Base-by-base conservation (phyloP, 2,888 invertebrate species). In the Eupithecia insigniata region DNA sequence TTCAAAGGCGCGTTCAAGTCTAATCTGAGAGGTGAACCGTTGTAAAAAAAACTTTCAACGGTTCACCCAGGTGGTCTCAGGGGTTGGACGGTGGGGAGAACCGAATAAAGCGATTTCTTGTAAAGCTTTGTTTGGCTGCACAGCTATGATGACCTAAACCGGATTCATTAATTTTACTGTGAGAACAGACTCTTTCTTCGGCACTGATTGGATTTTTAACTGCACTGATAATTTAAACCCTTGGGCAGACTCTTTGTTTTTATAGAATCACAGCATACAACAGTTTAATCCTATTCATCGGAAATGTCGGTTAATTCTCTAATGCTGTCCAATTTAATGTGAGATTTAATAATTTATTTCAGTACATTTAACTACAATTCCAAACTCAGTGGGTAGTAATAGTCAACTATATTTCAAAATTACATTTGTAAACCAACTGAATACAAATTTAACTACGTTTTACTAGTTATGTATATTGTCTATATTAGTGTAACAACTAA, bases 401-500 rank as follows among this genome's bases (percentile, higher is more conserved):
- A 55, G 26, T 22, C 10, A 22, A 51, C 46, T 22, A 22, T 22
- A 7, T 51, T 6, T n/a, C n/a, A 18, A 22, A 22, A 51, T 51
- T 3, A 22, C n/a, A 22, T 55, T 55, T 55, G 55, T 55, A 55
- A 51, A 4, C 26, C 55, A 55, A 55, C 55, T 22, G 22, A 26
- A 26, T 55, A 26, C 26, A 26, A 55, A 60, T 60, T 28, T 60
- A 30, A 60, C 60, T 18, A 30, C 28, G 60, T 60, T 60, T 30
- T 32, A 46, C 64, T 32, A n/a, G 14, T n/a, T n/a, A 26, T 55
- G 55, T 55, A n/a, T 22, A 43, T 74, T 77, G 78, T 82, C 81
- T 81, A 81, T 83, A 69, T 72, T 79, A 76, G 77, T 81, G 82
- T 80, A 81, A 78, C 78, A 71, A 60, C 60, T 76, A 79, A 79